Base-by-base conservation (phyloP, 2,113 vertebrate species). In the Pseudolaguvia tuberculata region DNA sequence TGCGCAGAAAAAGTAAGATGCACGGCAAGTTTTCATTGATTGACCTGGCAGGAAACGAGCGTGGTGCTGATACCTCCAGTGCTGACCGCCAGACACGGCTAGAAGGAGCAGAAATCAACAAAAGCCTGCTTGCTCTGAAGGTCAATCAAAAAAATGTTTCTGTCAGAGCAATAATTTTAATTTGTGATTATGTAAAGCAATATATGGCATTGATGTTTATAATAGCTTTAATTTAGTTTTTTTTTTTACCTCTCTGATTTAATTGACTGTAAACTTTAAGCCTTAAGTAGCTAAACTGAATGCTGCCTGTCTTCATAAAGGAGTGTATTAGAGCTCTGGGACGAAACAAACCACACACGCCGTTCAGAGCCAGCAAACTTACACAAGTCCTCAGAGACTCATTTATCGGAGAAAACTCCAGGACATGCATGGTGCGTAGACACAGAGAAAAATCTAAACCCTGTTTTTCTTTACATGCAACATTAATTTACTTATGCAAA, bases 1-100 rank as follows among this genome's bases (percentile, higher is more conserved):
- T 99, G 21, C 91, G 96, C 80, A 90, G 92, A 73, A 97, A 96
- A 88, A 94, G 94, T 68, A 98, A 97, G 80, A 92, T 98, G 88
- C 95, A 99, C 72, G 97, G 97, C 71, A 99, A 98, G 89, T 99
- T 99, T 87, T 99, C 97, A 72, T 91, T 99, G 80, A 99, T 99
- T 55, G 97, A 99, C 86, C 90, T 99, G 75, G 97, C 96, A 53
- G 97, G 97, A 73, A 99, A 99, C 70, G 97, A 99, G 89, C 91
- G 97, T 78, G 97, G 96, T 69, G 97, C 97, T 0, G 97, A 99
- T 74, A 99, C 96, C 23, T 98, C 94, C 0, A 98, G 97, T 69
- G 95, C 97, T 2, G 96, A 99, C 82, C 92, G 97, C 18, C 96
- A 98, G 85, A 99, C 97, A 0, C 90, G 96, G 45, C 90, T 99